A percentile compares a stretch with the other conserved stretches of the same genome.
Evolutionary conservation across 2,113 vertebrate species (phyloP).

Genomic region (Nesogale talazaci): DNA sequence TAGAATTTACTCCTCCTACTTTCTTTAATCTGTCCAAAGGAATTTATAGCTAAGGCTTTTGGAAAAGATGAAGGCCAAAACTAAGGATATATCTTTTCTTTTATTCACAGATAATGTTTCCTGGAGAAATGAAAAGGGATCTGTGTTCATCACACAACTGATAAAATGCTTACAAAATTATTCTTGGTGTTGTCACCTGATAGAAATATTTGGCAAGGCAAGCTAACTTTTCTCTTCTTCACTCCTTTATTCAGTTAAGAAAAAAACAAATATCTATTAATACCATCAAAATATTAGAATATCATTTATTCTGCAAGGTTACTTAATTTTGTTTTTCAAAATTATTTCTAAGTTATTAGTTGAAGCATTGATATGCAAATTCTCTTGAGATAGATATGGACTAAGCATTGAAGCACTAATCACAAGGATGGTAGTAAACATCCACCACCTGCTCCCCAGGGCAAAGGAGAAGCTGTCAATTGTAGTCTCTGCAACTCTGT

Average conservation of each 20-base stretch:
- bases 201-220: conserved; percentile 34
- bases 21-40: neutral
- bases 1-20: neutral
- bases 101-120: conserved; percentile 38
- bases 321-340: neutral
- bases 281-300: neutral
- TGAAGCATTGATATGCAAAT: neutral
- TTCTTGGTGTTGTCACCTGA: neutral
- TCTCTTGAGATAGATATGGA: neutral
- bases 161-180: neutral
- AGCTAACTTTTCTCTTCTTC: neutral
- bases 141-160: neutral
- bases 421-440: no score
- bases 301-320: neutral
- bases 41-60: neutral
- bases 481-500: no score
- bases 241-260: neutral
- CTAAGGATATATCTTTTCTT: neutral
- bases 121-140: neutral
- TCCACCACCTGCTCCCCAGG: no score
- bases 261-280: neutral
- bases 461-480: no score
- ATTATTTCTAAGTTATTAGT: neutral
- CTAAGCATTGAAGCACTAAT: no score
- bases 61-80: neutral